Percentiles rank a stretch among this genome's conserved stretches.
Conservation (phyloP, 2,113 vertebrate genomes). For the Notothenia coriiceps region DNA sequence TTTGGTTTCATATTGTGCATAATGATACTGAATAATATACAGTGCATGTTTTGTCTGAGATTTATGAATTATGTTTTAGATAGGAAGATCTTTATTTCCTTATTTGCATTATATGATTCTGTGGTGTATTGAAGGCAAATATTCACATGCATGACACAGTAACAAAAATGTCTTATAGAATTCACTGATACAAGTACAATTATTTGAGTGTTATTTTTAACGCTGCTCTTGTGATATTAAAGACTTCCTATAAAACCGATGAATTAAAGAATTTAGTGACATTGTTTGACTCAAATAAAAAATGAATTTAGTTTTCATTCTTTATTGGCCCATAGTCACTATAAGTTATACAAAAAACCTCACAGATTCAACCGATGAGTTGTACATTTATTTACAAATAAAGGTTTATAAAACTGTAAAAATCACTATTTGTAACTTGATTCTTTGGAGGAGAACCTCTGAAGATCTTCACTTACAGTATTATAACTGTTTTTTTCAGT, state of each 20-base stretch:
- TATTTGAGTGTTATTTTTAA: too few species aligned
- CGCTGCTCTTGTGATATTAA: neutral
- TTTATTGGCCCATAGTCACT: neutral
- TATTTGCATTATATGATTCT: neutral
- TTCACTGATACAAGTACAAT: neutral
- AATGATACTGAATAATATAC: neutral
- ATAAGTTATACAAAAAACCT: neutral
- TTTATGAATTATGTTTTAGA: neutral
- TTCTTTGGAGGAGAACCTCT: too few species aligned
- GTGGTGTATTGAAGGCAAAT: neutral
- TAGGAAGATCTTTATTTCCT: neutral
- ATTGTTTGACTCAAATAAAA: neutral
- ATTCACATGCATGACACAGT: neutral
- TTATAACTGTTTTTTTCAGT: neutral
- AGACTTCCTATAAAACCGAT: neutral
- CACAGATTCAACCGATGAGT: neutral
- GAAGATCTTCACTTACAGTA: too few species aligned
- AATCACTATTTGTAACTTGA: too few species aligned
- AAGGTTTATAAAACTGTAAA: too few species aligned
- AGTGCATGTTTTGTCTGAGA: neutral
- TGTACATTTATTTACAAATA: too few species aligned
- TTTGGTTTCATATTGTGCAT: neutral
- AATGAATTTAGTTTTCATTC: neutral
- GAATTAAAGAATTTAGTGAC: neutral
- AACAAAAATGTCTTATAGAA: neutral